Percentiles rank a stretch among this genome's conserved stretches.
These are phyloP conservation scores for Plagodis dolabraria DNA, from an alignment of 2,888 invertebrate species.

Conservation along the genomic window DNA sequence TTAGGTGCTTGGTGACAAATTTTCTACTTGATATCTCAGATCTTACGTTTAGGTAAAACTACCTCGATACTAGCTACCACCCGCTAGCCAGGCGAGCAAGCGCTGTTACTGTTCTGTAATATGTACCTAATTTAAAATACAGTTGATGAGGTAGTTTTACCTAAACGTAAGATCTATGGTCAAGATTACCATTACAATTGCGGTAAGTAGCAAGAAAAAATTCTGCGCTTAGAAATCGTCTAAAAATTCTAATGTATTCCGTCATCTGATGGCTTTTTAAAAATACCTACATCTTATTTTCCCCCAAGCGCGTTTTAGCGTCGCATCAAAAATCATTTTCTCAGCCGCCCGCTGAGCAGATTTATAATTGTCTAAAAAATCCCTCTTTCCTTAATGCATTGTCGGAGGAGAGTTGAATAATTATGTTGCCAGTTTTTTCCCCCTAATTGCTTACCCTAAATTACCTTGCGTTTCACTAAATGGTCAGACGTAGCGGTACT, in stretches of 20 bases:
- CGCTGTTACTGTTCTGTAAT: too few species aligned
- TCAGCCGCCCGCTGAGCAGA: slow-evolving; percentile 28
- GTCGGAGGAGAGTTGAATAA: slow-evolving; percentile 53
- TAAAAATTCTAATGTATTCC: neutral
- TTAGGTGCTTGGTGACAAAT: too few species aligned
- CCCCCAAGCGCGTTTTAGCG: slow-evolving; percentile 30
- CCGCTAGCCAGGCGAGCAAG: too few species aligned
- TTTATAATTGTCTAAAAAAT: slow-evolving; percentile 53
- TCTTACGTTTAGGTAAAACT: too few species aligned
- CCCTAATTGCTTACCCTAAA: slow-evolving; percentile 54
- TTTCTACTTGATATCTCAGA: too few species aligned
- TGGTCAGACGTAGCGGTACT: slow-evolving; percentile 31
- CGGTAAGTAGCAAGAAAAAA: too few species aligned
- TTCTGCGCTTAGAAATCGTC: too few species aligned
- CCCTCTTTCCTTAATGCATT: slow-evolving; percentile 51
- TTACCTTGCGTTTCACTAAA: slow-evolving; percentile 48
- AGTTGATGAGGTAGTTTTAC: too few species aligned
- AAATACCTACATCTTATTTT: slow-evolving; percentile 19
- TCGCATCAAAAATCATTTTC: slow-evolving; percentile 27
- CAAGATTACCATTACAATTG: too few species aligned
- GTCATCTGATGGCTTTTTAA: neutral
- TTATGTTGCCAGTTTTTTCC: slow-evolving; percentile 47
- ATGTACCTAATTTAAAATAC: too few species aligned
- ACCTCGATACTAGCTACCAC: too few species aligned
- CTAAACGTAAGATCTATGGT: too few species aligned